Conservation (phyloP, 1,140 invertebrate genomes). For the Hypsibius dujardini region DNA sequence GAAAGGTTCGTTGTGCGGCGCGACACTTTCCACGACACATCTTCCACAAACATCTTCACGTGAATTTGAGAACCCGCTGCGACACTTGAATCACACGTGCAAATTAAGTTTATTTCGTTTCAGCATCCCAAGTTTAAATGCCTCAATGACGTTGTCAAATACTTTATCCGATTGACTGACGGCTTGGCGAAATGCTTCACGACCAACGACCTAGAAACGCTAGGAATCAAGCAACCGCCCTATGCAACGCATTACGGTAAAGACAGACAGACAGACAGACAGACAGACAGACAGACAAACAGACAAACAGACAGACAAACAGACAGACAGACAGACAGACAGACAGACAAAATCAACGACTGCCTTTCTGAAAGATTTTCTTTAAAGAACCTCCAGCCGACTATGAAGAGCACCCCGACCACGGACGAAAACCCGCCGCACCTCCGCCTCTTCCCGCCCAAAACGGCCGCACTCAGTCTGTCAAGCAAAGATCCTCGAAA, state of each 20-base stretch:
- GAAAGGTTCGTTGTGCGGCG: neutral
- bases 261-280: neutral
- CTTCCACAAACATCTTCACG: neutral
- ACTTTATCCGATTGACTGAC: slow-evolving; percentile 2
- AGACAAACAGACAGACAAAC: neutral
- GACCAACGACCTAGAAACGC: slow-evolving; percentile 7
- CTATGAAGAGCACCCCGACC: neutral
- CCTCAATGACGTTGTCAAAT: slow-evolving; percentile 14
- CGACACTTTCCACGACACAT: too few species aligned
- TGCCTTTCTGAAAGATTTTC: neutral
- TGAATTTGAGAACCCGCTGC: slow-evolving; percentile 1
- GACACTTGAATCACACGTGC: neutral
- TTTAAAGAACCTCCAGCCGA: neutral
- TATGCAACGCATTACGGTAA: slow-evolving; percentile 12
- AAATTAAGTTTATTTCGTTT: neutral
- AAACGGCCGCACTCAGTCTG: neutral
- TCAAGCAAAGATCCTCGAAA: too few species aligned
- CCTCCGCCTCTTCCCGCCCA: neutral
- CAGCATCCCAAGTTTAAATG: slow-evolving; percentile 14
- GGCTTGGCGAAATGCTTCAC: slow-evolving; percentile 12
- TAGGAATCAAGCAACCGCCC: slow-evolving; percentile 9
- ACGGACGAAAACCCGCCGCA: neutral
- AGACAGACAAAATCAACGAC: neutral
- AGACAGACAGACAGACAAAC: neutral
- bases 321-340: neutral